Evolutionary conservation across 1,140 invertebrate species (phyloP), one percentile per base, ranked within the genome.

Genomic region (Holotrichia oblita): DNA sequence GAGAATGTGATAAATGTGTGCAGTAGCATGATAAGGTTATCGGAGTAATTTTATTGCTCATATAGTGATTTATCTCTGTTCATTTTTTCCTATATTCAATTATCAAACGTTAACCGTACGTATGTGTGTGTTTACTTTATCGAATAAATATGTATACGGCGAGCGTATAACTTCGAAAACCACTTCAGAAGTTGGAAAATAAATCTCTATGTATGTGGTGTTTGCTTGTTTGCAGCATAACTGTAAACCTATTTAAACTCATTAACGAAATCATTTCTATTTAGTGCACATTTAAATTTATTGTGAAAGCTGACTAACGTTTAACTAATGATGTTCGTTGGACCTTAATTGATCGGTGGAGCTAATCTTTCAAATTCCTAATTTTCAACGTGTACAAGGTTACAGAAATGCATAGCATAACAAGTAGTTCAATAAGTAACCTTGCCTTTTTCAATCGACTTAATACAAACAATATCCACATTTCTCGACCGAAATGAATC

Each of bases 301-400:
- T 59, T 59, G 55, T 64, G 61, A 64, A 64, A 64, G 61, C 61
- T 64, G 17, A 64, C 61, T 64, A 64, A 64, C n/a, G n/a, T n/a
- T n/a, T n/a, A n/a, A n/a, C n/a, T n/a, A n/a, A n/a, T 64, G 61
- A 64, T n/a, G n/a, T n/a, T n/a, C 24, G 24, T 64, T 9, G 17
- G 17, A 27, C 61, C 22, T 27, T 64, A 64, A 64, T 64, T 64
- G 24, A 22, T 14, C 22, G 22, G 9, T 64, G 61, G n/a, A 64
- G 44, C 44, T 14, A n/a, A 48, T 12, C 44, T 48, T 8, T 64
- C n/a, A 64, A 64, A 64, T 64, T 64, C n/a, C 24, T 64, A 64
- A 64, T 64, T 64, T 64, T 64, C 4, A 27, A 64, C 17, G 61
- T 64, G 61, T n/a, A n/a, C 22, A 64, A 64, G 61, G 12, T 64